Conservation (phyloP, 1,140 invertebrate genomes). For the Macrocentrus cingulum region DNA sequence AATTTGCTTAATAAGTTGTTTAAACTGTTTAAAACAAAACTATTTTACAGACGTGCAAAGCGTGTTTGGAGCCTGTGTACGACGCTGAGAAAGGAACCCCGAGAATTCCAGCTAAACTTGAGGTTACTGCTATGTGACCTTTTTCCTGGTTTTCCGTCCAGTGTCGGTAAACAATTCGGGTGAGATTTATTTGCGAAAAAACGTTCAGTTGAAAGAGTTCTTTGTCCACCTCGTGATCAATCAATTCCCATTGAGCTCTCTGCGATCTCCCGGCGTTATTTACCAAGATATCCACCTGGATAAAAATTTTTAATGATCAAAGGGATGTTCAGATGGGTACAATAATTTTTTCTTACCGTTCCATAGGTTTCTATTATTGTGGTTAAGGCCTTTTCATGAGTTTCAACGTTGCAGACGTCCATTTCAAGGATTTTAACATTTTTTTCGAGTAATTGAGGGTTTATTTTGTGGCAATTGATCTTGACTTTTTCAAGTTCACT, state of each 20-base stretch:
- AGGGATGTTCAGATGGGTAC: too few species aligned
- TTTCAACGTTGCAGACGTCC: conserved; percentile 67
- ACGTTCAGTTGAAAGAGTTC: conserved; percentile 83
- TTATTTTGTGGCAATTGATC: conserved; percentile 65
- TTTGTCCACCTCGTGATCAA: conserved; percentile 74
- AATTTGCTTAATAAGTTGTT: too few species aligned
- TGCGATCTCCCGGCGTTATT: conserved; percentile 85
- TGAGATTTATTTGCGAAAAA: conserved; percentile 73
- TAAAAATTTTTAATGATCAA: conserved; percentile 23
- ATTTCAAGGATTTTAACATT: conserved; percentile 74
- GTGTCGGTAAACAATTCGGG: conserved; percentile 68
- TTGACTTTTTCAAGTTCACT: conserved; percentile 77
- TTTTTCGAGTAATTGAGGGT: conserved; percentile 58
- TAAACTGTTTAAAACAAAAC: too few species aligned
- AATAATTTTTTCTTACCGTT: conserved; percentile 54
- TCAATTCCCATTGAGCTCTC: conserved; percentile 74
- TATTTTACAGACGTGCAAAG: conserved; percentile 71
- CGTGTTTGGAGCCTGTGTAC: conserved; percentile 81
- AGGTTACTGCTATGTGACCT: conserved; percentile 75
- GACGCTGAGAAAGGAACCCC: conserved; percentile 73
- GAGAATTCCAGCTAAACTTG: conserved; percentile 71
- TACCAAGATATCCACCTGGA: conserved; percentile 74
- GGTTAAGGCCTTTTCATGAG: conserved; percentile 67
- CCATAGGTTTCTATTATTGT: conserved; percentile 74
- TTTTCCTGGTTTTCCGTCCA: conserved; percentile 60